Evolutionary conservation across 2,113 vertebrate species (phyloP).

Genomic region (Harpagus bidentatus): DNA sequence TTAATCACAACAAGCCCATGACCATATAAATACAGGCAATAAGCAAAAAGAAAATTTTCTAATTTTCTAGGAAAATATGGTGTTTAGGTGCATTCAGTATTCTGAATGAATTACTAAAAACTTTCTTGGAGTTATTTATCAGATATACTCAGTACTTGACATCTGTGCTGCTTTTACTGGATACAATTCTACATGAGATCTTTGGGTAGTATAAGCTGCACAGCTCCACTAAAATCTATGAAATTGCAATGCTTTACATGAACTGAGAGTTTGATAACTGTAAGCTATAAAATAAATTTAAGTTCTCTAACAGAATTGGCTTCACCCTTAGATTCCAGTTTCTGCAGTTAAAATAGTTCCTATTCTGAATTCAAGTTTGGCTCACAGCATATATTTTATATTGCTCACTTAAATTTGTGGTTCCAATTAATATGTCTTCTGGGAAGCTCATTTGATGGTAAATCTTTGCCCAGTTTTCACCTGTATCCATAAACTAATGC

Average conservation of each 20-base stretch:
- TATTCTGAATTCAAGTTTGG: not conserved
- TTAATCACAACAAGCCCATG: fast-evolving
- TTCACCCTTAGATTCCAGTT: not conserved
- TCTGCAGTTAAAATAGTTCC: not conserved
- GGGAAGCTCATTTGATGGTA: not conserved
- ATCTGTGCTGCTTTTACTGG: not conserved
- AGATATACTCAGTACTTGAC: not conserved
- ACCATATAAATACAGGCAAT: not conserved
- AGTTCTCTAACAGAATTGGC: not conserved
- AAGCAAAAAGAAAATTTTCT: not conserved
- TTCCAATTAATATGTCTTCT: not conserved
- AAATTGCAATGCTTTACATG: not conserved
- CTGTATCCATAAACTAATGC: not conserved
- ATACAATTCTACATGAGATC: not conserved
- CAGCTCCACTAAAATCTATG: not conserved
- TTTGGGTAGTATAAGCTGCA: not conserved
- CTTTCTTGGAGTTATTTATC: not conserved
- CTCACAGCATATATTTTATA: not conserved
- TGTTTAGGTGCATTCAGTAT: not conserved
- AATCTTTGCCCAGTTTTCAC: not conserved
- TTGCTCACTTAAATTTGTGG: not conserved
- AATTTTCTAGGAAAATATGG: not conserved
- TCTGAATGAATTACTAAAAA: not conserved
- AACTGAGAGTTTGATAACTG: not conserved
- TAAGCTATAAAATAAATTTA: not conserved